Evolutionary conservation across 1,140 invertebrate species (phyloP), one percentile per base, ranked within the genome.

Genomic region (Metopolophium dirhodum): DNA sequence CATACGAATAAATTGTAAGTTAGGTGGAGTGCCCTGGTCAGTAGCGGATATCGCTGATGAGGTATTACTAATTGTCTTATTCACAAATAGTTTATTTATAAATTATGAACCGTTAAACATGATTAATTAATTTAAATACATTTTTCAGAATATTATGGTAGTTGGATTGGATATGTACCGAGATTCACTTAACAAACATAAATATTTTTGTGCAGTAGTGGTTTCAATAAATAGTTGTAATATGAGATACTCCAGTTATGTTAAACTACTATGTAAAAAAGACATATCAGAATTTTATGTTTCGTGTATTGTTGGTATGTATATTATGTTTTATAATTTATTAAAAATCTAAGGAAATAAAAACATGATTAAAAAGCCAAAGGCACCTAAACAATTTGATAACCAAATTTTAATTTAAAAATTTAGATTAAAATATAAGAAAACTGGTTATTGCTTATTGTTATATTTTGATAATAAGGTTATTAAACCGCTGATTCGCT

Each of bases 31-130:
- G 11, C 61, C 61, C 11, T 68, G 61, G 61, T 68, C 30, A 30
- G 9, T 68, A 23, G 9, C 30, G 0, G 4, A 14, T 68, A 0
- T 30, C 3, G 0, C 0, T 30, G 26, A 3, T 7, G 7, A 68
- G 61, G 61, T 68, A 68, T 68, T 68, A 0, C 8, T 68, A 30
- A 30, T 41, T 41, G 41, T 41, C 3, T 41, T 41, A 41, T 68
- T 68, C 4, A 68, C 8, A 68, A 68, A 68, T 68, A 30, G 7
- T 23, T 51, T 54, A 54, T 57, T 26, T 9, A 0, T 61, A n/a
- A 68, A 30, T 68, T 14, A 30, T 30, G 51, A 7, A 68, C 6
- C 0, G 11, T 68, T 14, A n/a, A 68, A 68, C 3, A 68, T 30
- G 9, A 68, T 68, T 14, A 68, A 68, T 14, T 68, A 11, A 68